Conservation (phyloP, 2,888 invertebrate species). For the Eupithecia exiguata region DNA sequence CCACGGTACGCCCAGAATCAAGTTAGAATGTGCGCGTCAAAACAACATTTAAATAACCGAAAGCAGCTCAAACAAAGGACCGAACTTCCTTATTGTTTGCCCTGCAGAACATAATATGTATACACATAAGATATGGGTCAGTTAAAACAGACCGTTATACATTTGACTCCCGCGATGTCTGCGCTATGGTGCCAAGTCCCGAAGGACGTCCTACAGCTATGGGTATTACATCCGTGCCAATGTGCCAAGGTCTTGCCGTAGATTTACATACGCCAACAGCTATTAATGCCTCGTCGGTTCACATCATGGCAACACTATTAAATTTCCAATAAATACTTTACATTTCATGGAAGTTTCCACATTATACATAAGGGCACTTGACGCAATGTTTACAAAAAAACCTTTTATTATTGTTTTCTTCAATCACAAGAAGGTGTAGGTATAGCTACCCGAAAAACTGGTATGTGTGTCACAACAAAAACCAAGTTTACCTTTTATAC, state of each 20-base stretch:
- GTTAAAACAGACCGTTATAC: conserved; percentile 15
- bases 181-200: conserved; percentile 24
- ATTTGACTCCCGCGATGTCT: not conserved
- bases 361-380: conserved; percentile 4
- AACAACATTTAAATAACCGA: not conserved
- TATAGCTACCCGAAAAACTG: conserved; percentile 3
- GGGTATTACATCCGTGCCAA: conserved; percentile 25
- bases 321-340: conserved; percentile 23
- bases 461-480: not conserved
- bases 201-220: conserved; percentile 27
- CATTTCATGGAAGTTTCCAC: conserved; percentile 29
- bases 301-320: conserved; percentile 25
- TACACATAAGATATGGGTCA: conserved; percentile 18
- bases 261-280: conserved; percentile 28
- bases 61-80: not conserved
- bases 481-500: not conserved
- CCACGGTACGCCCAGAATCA: not conserved
- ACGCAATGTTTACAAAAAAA: conserved; percentile 17
- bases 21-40: not conserved
- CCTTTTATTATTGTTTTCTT: conserved; percentile 13
- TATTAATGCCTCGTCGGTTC: conserved; percentile 23
- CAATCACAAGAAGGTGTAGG: not conserved
- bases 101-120: conserved; percentile 18
- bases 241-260: conserved; percentile 32
- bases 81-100: conserved; percentile 18